These are phyloP conservation scores for Riptortus pedestris DNA, from an alignment of 1,140 invertebrate genomes.

Conservation along the genomic window DNA sequence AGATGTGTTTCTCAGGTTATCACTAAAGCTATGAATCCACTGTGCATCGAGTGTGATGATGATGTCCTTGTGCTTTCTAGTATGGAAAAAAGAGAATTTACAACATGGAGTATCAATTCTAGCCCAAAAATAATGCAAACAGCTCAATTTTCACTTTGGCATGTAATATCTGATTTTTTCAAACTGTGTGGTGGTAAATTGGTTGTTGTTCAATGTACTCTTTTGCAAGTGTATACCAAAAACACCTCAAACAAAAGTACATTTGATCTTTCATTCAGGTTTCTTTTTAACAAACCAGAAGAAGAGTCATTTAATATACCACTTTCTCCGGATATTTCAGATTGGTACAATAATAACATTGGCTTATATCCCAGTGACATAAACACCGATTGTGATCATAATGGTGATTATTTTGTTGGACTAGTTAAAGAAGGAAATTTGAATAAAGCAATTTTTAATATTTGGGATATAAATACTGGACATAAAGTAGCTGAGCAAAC, in stretches of 20 bases:
- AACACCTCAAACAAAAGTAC: conserved; percentile 3
- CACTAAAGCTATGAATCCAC: not conserved
- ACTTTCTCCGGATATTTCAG: not conserved
- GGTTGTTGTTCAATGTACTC: conserved; percentile 27
- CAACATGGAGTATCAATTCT: conserved; percentile 4
- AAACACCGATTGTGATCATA: conserved; percentile 22
- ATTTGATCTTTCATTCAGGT: conserved; percentile 12
- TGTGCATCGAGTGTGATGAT: conserved; percentile 15
- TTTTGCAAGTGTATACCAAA: conserved; percentile 25
- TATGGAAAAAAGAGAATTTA: conserved; percentile 19
- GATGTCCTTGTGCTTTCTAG: conserved; percentile 9
- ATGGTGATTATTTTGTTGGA: conserved; percentile 28
- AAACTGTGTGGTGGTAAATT: conserved; percentile 20
- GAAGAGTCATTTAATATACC: conserved; percentile 17
- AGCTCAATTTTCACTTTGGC: conserved; percentile 20
- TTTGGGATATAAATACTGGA: conserved; percentile 24
- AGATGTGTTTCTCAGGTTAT: conserved; percentile 10
- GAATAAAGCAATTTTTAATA: conserved; percentile 22
- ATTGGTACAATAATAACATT: conserved; percentile 26
- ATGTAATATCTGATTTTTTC: conserved; percentile 24
- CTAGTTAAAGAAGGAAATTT: conserved; percentile 1
- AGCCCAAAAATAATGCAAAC: conserved; percentile 9
- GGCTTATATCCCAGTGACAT: conserved; percentile 28
- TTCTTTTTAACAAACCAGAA: conserved; percentile 24
- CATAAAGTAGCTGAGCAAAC: conserved; percentile 20